Base-by-base conservation (phyloP, 2,797 vertebrate species). In the Malurus leucopterus region DNA sequence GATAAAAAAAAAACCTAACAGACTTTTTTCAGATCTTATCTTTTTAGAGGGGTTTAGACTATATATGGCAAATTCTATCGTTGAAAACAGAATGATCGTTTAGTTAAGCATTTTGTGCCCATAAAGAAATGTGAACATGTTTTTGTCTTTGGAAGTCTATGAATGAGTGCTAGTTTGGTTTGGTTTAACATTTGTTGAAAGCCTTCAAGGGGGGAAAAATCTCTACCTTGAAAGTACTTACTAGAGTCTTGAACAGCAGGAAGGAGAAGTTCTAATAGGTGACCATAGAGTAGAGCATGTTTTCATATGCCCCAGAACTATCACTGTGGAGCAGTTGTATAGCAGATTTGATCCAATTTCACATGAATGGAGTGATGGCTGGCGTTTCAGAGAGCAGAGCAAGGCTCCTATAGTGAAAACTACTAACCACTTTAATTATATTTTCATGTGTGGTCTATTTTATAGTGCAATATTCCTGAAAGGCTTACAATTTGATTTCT, bases 301-400 rank as follows among this genome's bases (percentile, higher is more conserved):
- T 94, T 94, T 93, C 85, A 84, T 88, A 63, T 36, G 16, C 70
- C 64, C 72, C 40, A 95, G 90, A 89, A 80, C 79, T 74, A 72
- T 86, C 71, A 86, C 73, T 57, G 44, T 73, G 79, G 64, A 89
- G 38, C 50, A 94, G 47, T 69, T 90, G 53, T 79, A 89, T 32
- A 76, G 79, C 55, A 85, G 69, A 88, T 73, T 90, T 89, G 80
- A 90, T 94, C 80, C 62, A 70, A 89, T 93, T 92, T 96, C 93
- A 88, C 61, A 79, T 40, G 81, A 97, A 64, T 84, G 61, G 82
- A 94, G 18, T 1, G 4, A 91, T 64, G 79, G 65, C 54, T 76
- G 64, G 59, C 51, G 10, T 93, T 85, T 92, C 75, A 84, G 68
- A 92, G 47, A 77, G 64, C 36, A 86, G 69, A 92, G 79, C 18